Percentiles rank a stretch among this genome's conserved stretches.
phyloP scores from a whole-genome alignment of 2,888 invertebrate species.

The Drosophila meridionalis region DNA sequence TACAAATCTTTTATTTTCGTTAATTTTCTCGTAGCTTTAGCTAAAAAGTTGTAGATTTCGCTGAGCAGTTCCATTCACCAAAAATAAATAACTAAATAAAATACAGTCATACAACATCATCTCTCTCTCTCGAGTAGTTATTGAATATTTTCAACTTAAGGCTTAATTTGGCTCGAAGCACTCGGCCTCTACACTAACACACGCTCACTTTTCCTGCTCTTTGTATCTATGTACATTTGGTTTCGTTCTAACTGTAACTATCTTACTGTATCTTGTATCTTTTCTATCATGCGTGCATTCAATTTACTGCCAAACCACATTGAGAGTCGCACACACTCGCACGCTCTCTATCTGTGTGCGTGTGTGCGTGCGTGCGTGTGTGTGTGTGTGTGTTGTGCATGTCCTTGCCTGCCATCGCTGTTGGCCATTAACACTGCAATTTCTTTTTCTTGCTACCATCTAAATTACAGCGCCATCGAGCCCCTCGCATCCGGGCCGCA shows the following conservation, averaged over 20 bases:
- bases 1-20: background rate
- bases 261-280: slow-evolving; percentile 19
- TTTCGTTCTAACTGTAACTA: slow-evolving; percentile 28
- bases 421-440: slow-evolving; percentile 59
- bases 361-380: slow-evolving; percentile 23
- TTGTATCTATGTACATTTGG: slow-evolving; percentile 27
- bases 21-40: slow-evolving; percentile 38
- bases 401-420: slow-evolving; percentile 37
- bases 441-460: slow-evolving; percentile 43
- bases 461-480: slow-evolving; percentile 92
- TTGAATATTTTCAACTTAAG: slow-evolving; percentile 51
- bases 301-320: slow-evolving; percentile 54
- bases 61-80: slow-evolving; percentile 19
- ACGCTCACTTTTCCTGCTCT: slow-evolving; percentile 19
- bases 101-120: slow-evolving; percentile 35
- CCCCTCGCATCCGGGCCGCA: slow-evolving; percentile 94
- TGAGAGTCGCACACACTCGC: slow-evolving; percentile 21
- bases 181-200: slow-evolving; percentile 15
- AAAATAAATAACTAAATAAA: background rate
- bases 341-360: slow-evolving; percentile 6
- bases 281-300: slow-evolving; percentile 64
- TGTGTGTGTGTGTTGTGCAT: slow-evolving; percentile 32
- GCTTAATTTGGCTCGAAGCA: slow-evolving; percentile 34
- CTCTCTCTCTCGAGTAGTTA: slow-evolving; percentile 16
- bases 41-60: slow-evolving; percentile 17